A percentile compares a stretch with the other conserved stretches of the same genome.
phyloP scores from a whole-genome alignment of 2,797 vertebrate species.

The Crocidura indochinensis region DNA sequence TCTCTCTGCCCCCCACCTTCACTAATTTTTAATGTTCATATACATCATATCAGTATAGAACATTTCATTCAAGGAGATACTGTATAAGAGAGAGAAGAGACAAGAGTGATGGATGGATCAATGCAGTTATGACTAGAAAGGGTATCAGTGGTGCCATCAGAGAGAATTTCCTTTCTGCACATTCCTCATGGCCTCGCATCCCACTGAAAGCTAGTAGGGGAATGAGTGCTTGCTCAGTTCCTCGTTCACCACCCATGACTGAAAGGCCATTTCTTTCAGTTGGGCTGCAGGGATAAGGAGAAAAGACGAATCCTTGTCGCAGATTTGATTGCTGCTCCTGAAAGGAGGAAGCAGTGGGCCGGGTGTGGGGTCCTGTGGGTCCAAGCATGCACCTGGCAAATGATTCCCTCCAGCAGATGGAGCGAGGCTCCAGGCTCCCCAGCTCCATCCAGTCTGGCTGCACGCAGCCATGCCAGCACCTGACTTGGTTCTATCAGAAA shows the following conservation, averaged over 20 bases:
- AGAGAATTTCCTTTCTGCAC: not conserved
- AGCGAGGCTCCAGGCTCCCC: conserved; percentile 68
- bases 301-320: conserved; percentile 64
- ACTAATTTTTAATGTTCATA: conserved; percentile 3
- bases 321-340: conserved; percentile 79
- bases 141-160: not conserved
- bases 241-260: too few relatives aligned
- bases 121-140: too few relatives aligned
- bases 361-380: conserved; percentile 74
- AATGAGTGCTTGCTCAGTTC: not conserved
- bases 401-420: conserved; percentile 81
- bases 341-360: conserved; percentile 68
- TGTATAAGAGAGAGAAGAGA: not conserved
- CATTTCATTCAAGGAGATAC: not conserved
- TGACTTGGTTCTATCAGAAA: too few relatives aligned
- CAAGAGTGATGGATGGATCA: too few relatives aligned
- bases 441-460: conserved; percentile 67
- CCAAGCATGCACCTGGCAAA: conserved; percentile 81
- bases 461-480: conserved; percentile 10
- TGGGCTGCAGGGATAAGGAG: conserved; percentile 48
- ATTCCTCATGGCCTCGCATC: not conserved
- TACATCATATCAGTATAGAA: not conserved
- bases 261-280: too few relatives aligned
- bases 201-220: conserved; percentile 12
- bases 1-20: too few relatives aligned